phyloP scores from a whole-genome alignment of 2,113 vertebrate species.

The Xiphias gladius region DNA sequence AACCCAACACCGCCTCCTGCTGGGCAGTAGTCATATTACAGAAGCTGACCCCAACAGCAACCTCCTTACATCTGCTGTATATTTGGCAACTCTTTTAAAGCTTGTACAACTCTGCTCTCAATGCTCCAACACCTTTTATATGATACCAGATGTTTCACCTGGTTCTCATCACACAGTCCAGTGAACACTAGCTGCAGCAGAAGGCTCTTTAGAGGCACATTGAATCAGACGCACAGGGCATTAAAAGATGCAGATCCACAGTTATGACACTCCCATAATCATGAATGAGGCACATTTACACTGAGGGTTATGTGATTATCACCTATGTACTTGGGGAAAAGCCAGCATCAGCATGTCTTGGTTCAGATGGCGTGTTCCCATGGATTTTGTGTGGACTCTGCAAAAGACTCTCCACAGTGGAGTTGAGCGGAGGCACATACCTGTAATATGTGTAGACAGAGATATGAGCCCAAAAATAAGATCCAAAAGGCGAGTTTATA shows the following conservation, averaged over 20 bases:
- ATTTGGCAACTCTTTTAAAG: slow-evolving; percentile 57
- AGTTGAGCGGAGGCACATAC: not conserved
- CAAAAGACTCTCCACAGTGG: not conserved
- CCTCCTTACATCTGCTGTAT: slow-evolving; percentile 49
- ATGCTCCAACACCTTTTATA: slow-evolving; percentile 69
- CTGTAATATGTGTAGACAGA: not conserved
- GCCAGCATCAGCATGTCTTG: slow-evolving; percentile 22
- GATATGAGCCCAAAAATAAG: not conserved
- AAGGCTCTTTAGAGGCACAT: slow-evolving; percentile 51
- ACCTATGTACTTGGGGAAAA: slow-evolving; percentile 25
- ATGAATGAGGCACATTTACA: slow-evolving; percentile 60
- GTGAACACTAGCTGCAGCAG: slow-evolving; percentile 41
- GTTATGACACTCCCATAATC: slow-evolving; percentile 62
- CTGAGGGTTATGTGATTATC: slow-evolving; percentile 60
- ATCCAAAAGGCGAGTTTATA: slow-evolving; percentile 1
- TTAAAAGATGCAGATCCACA: slow-evolving; percentile 55
- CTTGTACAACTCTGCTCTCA: slow-evolving; percentile 38
- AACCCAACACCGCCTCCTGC: slow-evolving; percentile 53
- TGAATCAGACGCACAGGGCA: slow-evolving; percentile 39
- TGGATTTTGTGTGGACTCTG: slow-evolving; percentile 17
- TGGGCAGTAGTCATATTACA: slow-evolving; percentile 46
- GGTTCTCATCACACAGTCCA: slow-evolving; percentile 65
- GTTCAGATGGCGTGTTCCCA: slow-evolving; percentile 6
- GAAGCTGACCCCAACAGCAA: slow-evolving; percentile 53
- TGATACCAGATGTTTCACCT: slow-evolving; percentile 73